Percentiles rank a stretch among this genome's conserved stretches.
Evolutionary conservation across 2,113 vertebrate genomes (phyloP).

Genomic region (Dicerorhinus sumatrensis): DNA sequence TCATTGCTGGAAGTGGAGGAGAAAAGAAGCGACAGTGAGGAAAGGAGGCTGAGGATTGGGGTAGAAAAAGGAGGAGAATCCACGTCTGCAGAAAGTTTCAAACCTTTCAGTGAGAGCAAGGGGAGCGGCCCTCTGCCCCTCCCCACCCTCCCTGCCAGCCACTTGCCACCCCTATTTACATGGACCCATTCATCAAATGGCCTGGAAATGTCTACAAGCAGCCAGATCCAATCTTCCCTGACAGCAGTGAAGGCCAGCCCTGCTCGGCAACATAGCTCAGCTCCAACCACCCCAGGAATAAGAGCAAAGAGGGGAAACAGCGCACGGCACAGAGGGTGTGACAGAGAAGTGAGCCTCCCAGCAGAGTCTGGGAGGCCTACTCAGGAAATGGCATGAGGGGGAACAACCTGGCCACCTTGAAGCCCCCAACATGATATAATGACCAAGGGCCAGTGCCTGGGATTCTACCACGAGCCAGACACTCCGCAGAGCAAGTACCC

Average conservation of each 20-base stretch:
- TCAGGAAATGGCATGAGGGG: background rate
- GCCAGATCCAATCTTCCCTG: slow-evolving; percentile 69
- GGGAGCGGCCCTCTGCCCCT: background rate
- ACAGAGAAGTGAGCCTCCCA: background rate
- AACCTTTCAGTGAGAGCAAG: background rate
- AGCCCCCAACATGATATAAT: background rate
- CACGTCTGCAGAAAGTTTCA: background rate
- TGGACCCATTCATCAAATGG: slow-evolving; percentile 79
- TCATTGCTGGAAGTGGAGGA: background rate
- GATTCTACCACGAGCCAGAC: background rate
- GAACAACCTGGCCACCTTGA: background rate
- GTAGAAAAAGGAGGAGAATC: background rate
- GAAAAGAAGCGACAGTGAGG: background rate
- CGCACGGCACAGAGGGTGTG: background rate
- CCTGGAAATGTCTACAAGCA: slow-evolving; percentile 67
- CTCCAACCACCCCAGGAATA: background rate
- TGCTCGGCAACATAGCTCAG: background rate
- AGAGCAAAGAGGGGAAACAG: background rate
- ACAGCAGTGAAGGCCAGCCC: background rate
- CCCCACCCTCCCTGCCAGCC: background rate
- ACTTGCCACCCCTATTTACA: slow-evolving; percentile 72
- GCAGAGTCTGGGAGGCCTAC: background rate
- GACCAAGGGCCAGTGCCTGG: background rate
- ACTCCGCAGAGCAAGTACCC: background rate
- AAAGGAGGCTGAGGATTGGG: background rate